Percentiles rank a stretch among this genome's conserved stretches.
Conservation (phyloP, 2,113 vertebrate genomes). For the Ceyx cyanopectus region DNA sequence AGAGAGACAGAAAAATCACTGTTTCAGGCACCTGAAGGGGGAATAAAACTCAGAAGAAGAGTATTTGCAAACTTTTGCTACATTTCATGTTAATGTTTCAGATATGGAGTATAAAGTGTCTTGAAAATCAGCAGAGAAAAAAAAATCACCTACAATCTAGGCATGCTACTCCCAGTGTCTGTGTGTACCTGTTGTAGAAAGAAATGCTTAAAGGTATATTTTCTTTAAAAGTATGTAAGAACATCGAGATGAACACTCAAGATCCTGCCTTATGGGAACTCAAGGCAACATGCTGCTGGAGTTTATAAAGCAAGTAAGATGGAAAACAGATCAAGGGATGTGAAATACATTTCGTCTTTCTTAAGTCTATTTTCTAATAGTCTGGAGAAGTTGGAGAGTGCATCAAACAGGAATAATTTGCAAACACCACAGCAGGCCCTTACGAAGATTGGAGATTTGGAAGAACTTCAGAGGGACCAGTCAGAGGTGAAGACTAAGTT, state of each 20-base stretch:
- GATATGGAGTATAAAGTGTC: not conserved
- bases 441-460: not conserved
- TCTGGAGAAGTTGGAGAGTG: not conserved
- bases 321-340: not conserved
- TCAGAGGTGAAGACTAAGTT: not conserved
- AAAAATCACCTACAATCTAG: not conserved
- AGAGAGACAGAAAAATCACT: not conserved
- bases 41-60: not conserved
- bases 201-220: not conserved
- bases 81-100: not conserved
- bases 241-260: not conserved
- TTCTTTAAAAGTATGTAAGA: not conserved
- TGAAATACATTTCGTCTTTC: not conserved
- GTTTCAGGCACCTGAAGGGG: not conserved
- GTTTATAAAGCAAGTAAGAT: not conserved
- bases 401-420: not conserved
- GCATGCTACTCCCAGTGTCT: not conserved
- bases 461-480: not conserved
- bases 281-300: not conserved
- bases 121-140: not conserved
- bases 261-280: not conserved
- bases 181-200: not conserved
- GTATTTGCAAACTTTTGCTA: not conserved
- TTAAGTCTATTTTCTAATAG: not conserved
- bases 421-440: not conserved